Evolutionary conservation across 2,797 vertebrate species (phyloP).

Genomic region (Rhodeus uyekii): DNA sequence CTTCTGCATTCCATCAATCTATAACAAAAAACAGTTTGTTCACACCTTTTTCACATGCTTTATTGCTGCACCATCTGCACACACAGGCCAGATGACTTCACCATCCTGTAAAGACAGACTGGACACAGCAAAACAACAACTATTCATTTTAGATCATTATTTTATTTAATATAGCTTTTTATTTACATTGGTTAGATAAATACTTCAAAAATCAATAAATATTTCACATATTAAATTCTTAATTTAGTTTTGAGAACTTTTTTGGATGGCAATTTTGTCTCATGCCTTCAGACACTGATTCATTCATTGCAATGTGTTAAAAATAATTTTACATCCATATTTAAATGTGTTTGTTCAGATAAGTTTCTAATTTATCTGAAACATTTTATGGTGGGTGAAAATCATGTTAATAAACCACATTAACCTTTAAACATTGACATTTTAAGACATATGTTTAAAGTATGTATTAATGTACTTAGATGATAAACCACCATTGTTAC

Average conservation of each 20-base stretch:
- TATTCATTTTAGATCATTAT: not conserved
- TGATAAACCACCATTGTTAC: not conserved
- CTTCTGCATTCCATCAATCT: not conserved
- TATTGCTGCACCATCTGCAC: not conserved
- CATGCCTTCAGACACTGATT: not conserved
- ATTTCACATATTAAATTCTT: not conserved
- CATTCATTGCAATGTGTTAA: not conserved
- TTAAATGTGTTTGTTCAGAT: not conserved
- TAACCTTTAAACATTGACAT: not conserved
- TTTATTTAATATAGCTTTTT: not conserved
- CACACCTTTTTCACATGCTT: not conserved
- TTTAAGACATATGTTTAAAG: not conserved
- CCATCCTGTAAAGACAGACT: not conserved
- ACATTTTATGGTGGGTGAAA: not conserved
- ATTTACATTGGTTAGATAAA: not conserved
- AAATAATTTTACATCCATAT: not conserved
- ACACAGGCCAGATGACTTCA: not conserved
- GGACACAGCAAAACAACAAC: not conserved
- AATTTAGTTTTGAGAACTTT: not conserved
- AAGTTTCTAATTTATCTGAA: not conserved
- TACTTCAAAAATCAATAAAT: not conserved
- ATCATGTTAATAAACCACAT: not conserved
- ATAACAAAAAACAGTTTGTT: not conserved
- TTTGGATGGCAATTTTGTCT: not conserved
- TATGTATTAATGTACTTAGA: not conserved